A percentile compares a stretch with the other conserved stretches of the same genome.
phyloP scores from a whole-genome alignment of 2,113 vertebrate genomes.

The Oncorhynchus kisutch region DNA sequence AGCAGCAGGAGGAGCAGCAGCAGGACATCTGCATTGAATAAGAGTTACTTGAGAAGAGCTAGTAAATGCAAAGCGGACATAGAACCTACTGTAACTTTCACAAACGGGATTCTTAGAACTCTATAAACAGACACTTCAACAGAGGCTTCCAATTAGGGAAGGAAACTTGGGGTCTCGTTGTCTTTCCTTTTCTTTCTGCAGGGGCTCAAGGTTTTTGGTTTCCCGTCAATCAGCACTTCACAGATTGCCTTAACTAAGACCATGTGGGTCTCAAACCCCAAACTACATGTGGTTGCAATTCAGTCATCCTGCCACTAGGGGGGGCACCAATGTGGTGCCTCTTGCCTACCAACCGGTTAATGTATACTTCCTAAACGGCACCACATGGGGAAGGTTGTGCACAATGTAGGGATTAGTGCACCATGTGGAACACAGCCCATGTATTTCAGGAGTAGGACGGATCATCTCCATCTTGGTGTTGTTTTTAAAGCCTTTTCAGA shows the following conservation, averaged over 20 bases:
- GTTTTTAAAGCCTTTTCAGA: too few relatives aligned
- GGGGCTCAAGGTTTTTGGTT: conserved; percentile 57
- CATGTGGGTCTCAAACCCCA: conserved; percentile 45
- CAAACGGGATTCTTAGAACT: conserved; percentile 9
- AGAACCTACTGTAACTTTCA: conserved; percentile 8
- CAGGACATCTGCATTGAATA: conserved; percentile 35
- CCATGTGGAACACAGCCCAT: too few relatives aligned
- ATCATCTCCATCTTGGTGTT: too few relatives aligned
- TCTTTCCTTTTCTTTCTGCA: conserved; percentile 1
- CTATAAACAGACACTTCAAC: conserved; percentile 24
- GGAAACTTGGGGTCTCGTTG: conserved; percentile 6
- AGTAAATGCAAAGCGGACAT: conserved; percentile 11
- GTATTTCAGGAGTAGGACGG: too few relatives aligned
- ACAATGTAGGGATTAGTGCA: too few relatives aligned
- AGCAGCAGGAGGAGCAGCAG: background rate
- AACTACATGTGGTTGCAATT: background rate
- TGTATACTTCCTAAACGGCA: background rate
- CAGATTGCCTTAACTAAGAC: conserved; percentile 61
- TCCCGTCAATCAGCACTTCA: conserved; percentile 61
- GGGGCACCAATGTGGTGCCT: background rate
- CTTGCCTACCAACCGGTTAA: background rate
- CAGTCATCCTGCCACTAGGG: conserved; percentile 11
- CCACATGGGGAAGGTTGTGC: too few relatives aligned
- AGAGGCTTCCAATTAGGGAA: conserved; percentile 12
- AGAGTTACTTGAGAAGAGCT: background rate